Base-by-base conservation (phyloP, 1,140 invertebrate species). In the Stenopsyche tienmushanensis region DNA sequence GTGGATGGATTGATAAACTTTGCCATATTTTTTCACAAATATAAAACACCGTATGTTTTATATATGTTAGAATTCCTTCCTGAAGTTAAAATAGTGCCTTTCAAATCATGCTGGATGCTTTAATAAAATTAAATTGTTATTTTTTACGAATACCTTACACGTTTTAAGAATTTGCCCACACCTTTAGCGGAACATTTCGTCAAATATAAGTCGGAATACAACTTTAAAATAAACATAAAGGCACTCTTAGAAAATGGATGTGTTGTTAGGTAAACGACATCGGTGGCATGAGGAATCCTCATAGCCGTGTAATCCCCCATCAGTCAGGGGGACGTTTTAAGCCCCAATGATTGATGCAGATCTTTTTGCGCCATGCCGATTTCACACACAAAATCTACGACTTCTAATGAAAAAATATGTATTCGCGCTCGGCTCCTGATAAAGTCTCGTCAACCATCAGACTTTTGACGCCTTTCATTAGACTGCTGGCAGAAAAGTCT, bases 281-380 rank as follows among this genome's bases (percentile, higher is more conserved):
- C 42, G 39, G 34, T 42, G 54, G 57, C 5, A 20, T 23, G 17
- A 25, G 44, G 23, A 47, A 60, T 60, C 34, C 54, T 42, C 52
- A 54, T 54, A 54, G 52, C 39, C 54, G 24, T 24, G 54, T 57
- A 57, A 57, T 57, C 54, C 54, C 21, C 54, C 54, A 57, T 57
- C 54, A 60, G 57, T 60, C 42, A 47, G 57, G 15, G 57, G 42
- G 42, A 47, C 41, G 42, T 60, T 49, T 60, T 60, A 60, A 60
- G 44, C 57, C 57, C 57, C 18, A 60, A 60, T 60, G 57, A 60
- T 60, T 60, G 57, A 60, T 60, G 57, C 57, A 60, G 23, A 42
- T 39, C 39, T 60, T 60, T 60, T 60, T 34, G 29, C 52, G 42
- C 39, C 41, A 15, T 26, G 39, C 21, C 55, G 41, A 58, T 55